Percentiles rank a stretch among this genome's conserved stretches.
These are phyloP conservation scores for Megaptera novaeangliae DNA, from an alignment of 2,113 vertebrate species.

Conservation along the genomic window DNA sequence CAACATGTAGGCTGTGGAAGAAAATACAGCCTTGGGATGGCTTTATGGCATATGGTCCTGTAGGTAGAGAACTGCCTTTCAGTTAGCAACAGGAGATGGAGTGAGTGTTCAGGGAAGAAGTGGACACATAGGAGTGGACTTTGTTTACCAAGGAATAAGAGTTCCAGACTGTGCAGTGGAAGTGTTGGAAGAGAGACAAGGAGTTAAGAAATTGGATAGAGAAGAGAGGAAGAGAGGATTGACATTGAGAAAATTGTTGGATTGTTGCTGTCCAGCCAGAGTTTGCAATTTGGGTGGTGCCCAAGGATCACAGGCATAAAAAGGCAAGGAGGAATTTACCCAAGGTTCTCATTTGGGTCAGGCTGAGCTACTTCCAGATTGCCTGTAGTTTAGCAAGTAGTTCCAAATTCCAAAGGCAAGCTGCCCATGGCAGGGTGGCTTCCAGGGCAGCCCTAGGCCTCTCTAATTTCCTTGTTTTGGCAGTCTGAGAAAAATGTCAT, in stretches of 20 bases:
- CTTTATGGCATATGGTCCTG: neutral
- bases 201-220: neutral
- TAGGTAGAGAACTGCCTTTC: neutral
- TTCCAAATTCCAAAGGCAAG: conserved; percentile 30
- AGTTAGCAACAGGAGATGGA: neutral
- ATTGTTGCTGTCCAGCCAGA: neutral
- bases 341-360: conserved; percentile 8
- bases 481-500: neutral
- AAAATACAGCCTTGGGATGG: neutral
- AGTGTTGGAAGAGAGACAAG: neutral
- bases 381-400: neutral
- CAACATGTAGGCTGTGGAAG: neutral
- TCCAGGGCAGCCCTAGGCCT: neutral
- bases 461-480: conserved; percentile 12
- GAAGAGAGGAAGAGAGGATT: neutral
- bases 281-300: neutral
- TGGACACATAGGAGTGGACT: neutral
- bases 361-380: neutral
- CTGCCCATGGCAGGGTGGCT: neutral
- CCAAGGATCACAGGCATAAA: conserved; percentile 21
- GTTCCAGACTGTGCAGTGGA: neutral
- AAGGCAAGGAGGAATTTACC: conserved; percentile 6
- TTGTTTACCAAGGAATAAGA: neutral
- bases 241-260: neutral
- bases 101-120: neutral